Evolutionary conservation across 2,888 invertebrate species (phyloP).

Genomic region (Seira ritae): DNA sequence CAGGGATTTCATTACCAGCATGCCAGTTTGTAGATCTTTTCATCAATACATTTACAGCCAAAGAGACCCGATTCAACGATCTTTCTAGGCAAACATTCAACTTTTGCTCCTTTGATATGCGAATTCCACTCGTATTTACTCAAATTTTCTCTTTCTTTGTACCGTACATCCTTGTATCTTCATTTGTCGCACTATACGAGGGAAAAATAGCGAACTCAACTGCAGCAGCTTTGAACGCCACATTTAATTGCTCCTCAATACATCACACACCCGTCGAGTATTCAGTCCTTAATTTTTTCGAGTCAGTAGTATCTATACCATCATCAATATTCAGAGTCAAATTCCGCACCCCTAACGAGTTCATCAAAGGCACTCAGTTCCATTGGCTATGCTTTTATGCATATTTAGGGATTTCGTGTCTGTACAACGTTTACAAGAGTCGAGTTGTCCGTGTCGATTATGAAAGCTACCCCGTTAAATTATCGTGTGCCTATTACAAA

Average conservation of each 20-base stretch:
- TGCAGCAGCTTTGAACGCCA: not conserved
- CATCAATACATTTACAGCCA: conserved; percentile 22
- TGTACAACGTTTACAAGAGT: not conserved
- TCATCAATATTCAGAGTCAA: no score
- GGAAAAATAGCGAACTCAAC: no score
- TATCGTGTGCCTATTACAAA: not conserved
- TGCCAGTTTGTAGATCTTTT: not conserved
- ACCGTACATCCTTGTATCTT: not conserved
- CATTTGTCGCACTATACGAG: not conserved
- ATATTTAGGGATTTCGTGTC: not conserved
- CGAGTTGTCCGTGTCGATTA: no score
- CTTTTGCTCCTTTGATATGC: not conserved
- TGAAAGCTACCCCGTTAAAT: not conserved
- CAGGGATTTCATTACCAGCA: not conserved
- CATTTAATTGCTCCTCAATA: not conserved
- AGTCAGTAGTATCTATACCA: not conserved
- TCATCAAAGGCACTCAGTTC: no score
- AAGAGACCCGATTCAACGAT: conserved; percentile 16
- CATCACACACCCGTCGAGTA: not conserved
- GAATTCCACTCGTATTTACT: not conserved
- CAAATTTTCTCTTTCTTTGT: conserved; percentile 9
- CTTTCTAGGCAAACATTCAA: not conserved
- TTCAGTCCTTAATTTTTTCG: not conserved
- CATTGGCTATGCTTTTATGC: conserved; percentile 32
- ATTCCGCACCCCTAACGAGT: no score